These are phyloP conservation scores for Perdita meconis DNA, from an alignment of 2,888 invertebrate species.

Conservation along the genomic window DNA sequence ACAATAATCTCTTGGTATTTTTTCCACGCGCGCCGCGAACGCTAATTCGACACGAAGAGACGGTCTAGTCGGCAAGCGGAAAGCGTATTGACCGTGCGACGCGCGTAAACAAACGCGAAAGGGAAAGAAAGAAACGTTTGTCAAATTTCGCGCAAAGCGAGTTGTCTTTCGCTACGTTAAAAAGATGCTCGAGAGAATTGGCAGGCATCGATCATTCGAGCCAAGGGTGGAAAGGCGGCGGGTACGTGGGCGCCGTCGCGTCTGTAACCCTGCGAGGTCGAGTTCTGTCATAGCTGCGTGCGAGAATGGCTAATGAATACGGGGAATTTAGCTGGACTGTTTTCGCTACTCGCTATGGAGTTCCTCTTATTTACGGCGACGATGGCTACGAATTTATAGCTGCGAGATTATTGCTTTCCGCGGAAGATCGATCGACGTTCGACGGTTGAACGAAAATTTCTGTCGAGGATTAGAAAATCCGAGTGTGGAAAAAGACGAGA, in stretches of 20 bases:
- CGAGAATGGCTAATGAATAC: conserved; percentile 15
- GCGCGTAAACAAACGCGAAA: neutral
- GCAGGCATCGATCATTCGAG: conserved; percentile 76
- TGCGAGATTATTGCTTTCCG: too few species aligned
- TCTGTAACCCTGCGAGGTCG: conserved; percentile 66
- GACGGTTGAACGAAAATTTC: neutral
- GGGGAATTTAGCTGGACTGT: conserved; percentile 6
- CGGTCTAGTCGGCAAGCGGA: too few species aligned
- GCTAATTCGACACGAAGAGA: neutral
- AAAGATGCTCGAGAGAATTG: conserved; percentile 67
- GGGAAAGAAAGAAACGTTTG: conserved; percentile 14
- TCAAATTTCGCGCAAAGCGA: conserved; percentile 10
- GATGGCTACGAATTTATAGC: too few species aligned
- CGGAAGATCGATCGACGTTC: neutral
- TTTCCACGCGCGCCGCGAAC: neutral
- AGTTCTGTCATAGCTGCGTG: conserved; percentile 9
- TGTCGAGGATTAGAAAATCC: neutral
- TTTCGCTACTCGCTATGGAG: neutral
- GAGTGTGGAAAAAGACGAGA: neutral
- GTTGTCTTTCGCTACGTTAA: neutral
- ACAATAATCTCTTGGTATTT: neutral
- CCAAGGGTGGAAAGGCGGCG: conserved; percentile 44
- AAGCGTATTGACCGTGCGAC: neutral
- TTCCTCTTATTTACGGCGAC: too few species aligned
- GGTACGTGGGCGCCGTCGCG: conserved; percentile 75